phyloP scores from a whole-genome alignment of 2,888 invertebrate genomes.

The Drosophila anomelani region DNA sequence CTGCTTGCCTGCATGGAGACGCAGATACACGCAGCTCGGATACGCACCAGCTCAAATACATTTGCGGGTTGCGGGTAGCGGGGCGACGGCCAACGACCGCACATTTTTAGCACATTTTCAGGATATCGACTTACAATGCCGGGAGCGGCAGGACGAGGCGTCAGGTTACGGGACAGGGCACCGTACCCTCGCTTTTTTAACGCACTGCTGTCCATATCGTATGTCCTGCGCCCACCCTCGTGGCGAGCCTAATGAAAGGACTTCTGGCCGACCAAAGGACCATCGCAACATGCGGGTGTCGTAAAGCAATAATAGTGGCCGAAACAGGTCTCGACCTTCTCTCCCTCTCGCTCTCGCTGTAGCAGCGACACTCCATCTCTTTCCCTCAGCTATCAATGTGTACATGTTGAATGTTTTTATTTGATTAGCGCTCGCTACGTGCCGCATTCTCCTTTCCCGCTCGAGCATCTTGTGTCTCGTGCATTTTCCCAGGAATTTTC shows the following conservation, averaged over 20 bases:
- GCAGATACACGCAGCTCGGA: constrained; percentile 27
- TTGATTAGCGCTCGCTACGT: constrained; percentile 78
- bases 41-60: constrained; percentile 35
- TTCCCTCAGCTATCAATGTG: constrained; percentile 57
- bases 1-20: constrained; percentile 34
- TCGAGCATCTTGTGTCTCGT: constrained; percentile 56
- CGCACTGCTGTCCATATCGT: constrained; percentile 65
- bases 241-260: constrained; percentile 71
- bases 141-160: constrained; percentile 63
- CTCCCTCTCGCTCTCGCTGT: constrained; percentile 12
- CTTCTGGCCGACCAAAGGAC: constrained; percentile 53
- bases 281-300: constrained; percentile 67
- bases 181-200: constrained; percentile 26
- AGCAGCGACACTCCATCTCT: constrained; percentile 5
- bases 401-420: constrained; percentile 81
- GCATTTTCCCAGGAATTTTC: constrained; percentile 72
- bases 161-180: constrained; percentile 64
- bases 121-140: constrained; percentile 73
- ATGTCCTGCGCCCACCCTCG: constrained; percentile 71
- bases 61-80: constrained; percentile 16
- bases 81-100: constrained; percentile 50
- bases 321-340: constrained; percentile 39
- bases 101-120: constrained; percentile 79
- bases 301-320: constrained; percentile 74
- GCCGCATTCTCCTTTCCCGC: constrained; percentile 61